Evolutionary conservation across 2,888 invertebrate species (phyloP).

Genomic region (Sphinx pinastri): DNA sequence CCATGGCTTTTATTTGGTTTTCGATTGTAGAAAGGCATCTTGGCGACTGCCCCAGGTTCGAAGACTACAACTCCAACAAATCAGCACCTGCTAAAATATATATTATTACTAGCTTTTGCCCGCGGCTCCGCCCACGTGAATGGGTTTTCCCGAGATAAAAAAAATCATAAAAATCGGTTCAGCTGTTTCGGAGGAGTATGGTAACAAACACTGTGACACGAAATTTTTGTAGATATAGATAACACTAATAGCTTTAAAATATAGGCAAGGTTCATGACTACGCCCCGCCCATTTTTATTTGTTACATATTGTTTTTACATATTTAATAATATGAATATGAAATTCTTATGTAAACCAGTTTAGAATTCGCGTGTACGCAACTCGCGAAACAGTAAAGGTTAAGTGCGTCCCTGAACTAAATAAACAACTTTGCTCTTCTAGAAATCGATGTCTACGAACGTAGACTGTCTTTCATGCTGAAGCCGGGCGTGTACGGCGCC

Average conservation of each 20-base stretch:
- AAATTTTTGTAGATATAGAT: no score
- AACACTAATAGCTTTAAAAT: not conserved
- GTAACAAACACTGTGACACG: no score
- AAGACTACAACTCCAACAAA: no score
- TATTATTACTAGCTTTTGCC: no score
- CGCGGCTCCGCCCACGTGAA: no score
- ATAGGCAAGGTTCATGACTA: not conserved
- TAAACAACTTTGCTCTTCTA: slow-evolving; percentile 40
- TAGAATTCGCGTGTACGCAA: slow-evolving; percentile 35
- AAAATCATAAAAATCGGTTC: no score
- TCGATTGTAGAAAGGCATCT: no score
- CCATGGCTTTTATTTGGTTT: no score
- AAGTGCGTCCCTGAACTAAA: slow-evolving; percentile 47
- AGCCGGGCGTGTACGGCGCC: not conserved
- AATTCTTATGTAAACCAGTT: slow-evolving; percentile 33
- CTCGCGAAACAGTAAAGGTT: slow-evolving; percentile 29
- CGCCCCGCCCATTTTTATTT: not conserved
- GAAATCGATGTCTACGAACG: slow-evolving; percentile 45
- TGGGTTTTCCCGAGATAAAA: no score
- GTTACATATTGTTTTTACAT: not conserved
- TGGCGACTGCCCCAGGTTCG: no score
- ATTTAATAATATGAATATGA: not conserved
- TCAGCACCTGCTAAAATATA: no score
- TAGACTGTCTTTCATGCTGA: slow-evolving; percentile 31
- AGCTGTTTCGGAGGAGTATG: no score